These are phyloP conservation scores for Eulacestoma nigropectus DNA, from an alignment of 2,113 vertebrate genomes.

Conservation along the genomic window DNA sequence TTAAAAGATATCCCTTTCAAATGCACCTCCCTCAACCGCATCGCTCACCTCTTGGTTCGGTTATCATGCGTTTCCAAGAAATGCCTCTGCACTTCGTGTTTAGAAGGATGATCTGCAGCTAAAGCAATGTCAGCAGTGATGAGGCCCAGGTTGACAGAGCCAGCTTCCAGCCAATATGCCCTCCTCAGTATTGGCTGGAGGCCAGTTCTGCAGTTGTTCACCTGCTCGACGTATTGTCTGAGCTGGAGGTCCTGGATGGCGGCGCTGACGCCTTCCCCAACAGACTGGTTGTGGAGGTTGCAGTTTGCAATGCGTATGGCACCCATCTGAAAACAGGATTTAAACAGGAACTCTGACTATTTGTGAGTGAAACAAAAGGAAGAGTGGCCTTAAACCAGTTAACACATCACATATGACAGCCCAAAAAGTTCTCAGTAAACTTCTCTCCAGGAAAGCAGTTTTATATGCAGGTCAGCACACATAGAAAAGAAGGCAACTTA, in stretches of 20 bases:
- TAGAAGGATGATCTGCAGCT: slow-evolving; percentile 90
- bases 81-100: slow-evolving; percentile 91
- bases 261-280: slow-evolving; percentile 92
- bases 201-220: slow-evolving; percentile 73
- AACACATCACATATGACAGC: background rate
- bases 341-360: background rate
- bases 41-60: slow-evolving; percentile 85
- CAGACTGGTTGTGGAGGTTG: slow-evolving; percentile 95
- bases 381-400: background rate
- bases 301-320: slow-evolving; percentile 89
- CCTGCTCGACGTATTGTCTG: slow-evolving; percentile 88
- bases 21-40: background rate
- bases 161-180: slow-evolving; percentile 94
- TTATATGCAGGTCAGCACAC: background rate
- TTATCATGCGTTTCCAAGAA: slow-evolving; percentile 92
- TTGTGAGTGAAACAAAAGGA: background rate
- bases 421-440: background rate
- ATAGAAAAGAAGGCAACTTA: background rate
- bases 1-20: background rate
- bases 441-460: too few relatives aligned
- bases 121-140: slow-evolving; percentile 92
- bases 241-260: slow-evolving; percentile 91
- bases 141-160: slow-evolving; percentile 89
- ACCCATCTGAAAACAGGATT: slow-evolving; percentile 75
- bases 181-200: slow-evolving; percentile 85